Evolutionary conservation across 2,113 vertebrate genomes (phyloP), one percentile per base, ranked within the genome.

Genomic region (Oplegnathus fasciatus): DNA sequence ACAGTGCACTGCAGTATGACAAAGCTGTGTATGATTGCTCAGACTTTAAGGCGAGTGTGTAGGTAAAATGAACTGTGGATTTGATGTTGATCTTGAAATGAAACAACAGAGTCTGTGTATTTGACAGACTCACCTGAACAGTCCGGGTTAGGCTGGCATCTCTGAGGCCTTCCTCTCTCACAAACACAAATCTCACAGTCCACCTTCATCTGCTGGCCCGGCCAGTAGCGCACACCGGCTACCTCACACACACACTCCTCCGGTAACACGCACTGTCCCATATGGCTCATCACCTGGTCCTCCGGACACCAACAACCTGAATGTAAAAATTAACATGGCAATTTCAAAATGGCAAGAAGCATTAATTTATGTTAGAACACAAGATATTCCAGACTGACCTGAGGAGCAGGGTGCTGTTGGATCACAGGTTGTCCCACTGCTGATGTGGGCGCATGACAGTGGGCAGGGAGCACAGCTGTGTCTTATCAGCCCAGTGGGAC

Each of bases 221-320:
- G 90, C 93, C 90, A 94, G 74, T 93, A 96, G 6, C 84, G 68
- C 71, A 93, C 86, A 20, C 96, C 96, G 1, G 93, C 94, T 70
- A 95, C 91, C 77, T 95, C 94, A 76, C 97, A 98, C 11, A 91
- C 90, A 91, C 97, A 97, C 83, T 96, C 94, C 72, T 93, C 86
- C 0, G 96, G 96, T 14, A 37, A 65, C 44, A 97, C 94, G 42
- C 97, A 98, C 46, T 14, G 85, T 17, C 95, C 93, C 1, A 86
- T 61, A 0, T 86, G 82, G 67, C 89, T 95, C 94, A 97, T 94
- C 61, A 97, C 95, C 84, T 87, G 92, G 2, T 96, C 97, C 1
- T 94, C 87, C 0, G 96, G 94, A 89, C 97, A 97, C 97, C 97
- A 97, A 89, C 97, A 98, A 15, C 97, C 98, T 98, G 86, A 0